Conservation (phyloP, 1,140 invertebrate genomes). For the Drosophila pandora region DNA sequence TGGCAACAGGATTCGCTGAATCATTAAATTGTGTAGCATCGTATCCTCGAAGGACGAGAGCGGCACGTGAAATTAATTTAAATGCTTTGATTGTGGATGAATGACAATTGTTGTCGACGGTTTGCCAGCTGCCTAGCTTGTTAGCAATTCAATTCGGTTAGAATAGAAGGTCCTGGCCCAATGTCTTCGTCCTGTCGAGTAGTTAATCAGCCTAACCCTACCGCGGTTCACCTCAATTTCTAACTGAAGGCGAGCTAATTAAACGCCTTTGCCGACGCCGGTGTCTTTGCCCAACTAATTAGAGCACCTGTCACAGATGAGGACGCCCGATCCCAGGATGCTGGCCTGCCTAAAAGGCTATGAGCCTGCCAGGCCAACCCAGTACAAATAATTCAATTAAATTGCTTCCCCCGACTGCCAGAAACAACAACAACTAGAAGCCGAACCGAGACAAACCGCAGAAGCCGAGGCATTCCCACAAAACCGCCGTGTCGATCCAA, state of each 20-base stretch:
- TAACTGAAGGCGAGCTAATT: slow-evolving; percentile 55
- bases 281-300: slow-evolving; percentile 59
- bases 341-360: neutral
- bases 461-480: slow-evolving; percentile 41
- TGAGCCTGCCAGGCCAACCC: slow-evolving; percentile 26
- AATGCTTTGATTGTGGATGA: slow-evolving; percentile 53
- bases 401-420: slow-evolving; percentile 44
- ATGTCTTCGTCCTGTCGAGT: slow-evolving; percentile 26
- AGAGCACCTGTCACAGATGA: slow-evolving; percentile 68
- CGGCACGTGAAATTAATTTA: slow-evolving; percentile 73
- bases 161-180: slow-evolving; percentile 48
- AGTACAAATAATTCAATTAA: slow-evolving; percentile 79
- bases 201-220: slow-evolving; percentile 68
- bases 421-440: slow-evolving; percentile 11
- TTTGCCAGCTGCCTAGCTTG: slow-evolving; percentile 30
- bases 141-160: slow-evolving; percentile 59
- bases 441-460: slow-evolving; percentile 45
- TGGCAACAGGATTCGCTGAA: slow-evolving; percentile 53
- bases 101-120: slow-evolving; percentile 39
- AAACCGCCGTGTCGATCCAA: slow-evolving; percentile 56
- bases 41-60: slow-evolving; percentile 11
- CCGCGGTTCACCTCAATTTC: slow-evolving; percentile 67
- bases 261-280: slow-evolving; percentile 53
- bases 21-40: slow-evolving; percentile 47
- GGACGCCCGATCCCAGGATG: neutral